Conservation (phyloP, 1,140 invertebrate genomes). For the Ladona fulva region DNA sequence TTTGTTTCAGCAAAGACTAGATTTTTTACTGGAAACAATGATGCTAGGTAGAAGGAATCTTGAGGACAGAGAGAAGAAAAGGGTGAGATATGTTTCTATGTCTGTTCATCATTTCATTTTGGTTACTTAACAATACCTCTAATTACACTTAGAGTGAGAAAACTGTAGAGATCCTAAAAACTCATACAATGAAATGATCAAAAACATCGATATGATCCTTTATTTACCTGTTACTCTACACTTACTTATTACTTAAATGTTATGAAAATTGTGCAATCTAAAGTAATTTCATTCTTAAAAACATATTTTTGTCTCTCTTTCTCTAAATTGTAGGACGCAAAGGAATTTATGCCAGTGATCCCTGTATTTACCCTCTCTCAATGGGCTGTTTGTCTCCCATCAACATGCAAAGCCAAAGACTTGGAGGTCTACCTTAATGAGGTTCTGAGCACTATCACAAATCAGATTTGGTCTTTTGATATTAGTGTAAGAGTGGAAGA, state of each 20-base stretch:
- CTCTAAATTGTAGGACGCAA: not conserved
- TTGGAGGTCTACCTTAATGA: not conserved
- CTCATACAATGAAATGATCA: no score
- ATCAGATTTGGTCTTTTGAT: no score
- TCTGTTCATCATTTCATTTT: no score
- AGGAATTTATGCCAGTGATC: not conserved
- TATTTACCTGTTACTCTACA: no score
- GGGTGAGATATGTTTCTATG: not conserved
- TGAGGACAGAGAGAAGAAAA: not conserved
- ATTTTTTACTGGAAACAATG: not conserved
- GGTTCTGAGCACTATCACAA: not conserved
- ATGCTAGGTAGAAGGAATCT: not conserved
- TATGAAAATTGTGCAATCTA: not conserved
- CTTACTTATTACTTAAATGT: no score
- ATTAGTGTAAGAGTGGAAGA: not conserved
- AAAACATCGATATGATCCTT: no score
- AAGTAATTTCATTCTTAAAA: not conserved
- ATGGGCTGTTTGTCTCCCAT: not conserved
- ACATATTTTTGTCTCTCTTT: not conserved
- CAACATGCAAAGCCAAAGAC: not conserved
- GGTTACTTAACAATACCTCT: no score
- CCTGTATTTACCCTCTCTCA: not conserved
- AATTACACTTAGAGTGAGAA: no score
- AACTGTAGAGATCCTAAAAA: no score
- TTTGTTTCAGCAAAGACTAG: not conserved